Base-by-base conservation (phyloP, 2,888 invertebrate species). In the Galerucella nymphaeae region DNA sequence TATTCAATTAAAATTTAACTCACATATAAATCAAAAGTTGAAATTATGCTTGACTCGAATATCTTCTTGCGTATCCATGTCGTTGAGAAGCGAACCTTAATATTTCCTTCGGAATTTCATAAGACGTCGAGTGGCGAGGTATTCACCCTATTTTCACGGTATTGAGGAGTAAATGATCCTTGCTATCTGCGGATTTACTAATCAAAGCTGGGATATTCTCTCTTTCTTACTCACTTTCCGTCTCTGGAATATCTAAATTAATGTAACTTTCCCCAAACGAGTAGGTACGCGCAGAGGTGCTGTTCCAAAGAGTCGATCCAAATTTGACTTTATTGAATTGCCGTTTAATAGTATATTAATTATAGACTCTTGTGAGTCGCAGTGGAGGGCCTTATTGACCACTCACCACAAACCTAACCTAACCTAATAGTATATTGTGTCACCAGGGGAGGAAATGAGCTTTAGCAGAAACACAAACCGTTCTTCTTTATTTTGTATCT, bases 101-200 rank as follows among this genome's bases (percentile, higher is more conserved):
- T 48, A 67, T 58, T 67, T 67, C 18, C 67, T 38, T 62, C 48
- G 13, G 38, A 59, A 67, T 59, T 66, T 67, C 59, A 45, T 67
- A 59, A 59, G 67, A 67, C 48, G 59, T 14, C 42, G 23, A 11
- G 59, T 59, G 55, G n/a, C n/a, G 38, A 42, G 61, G 42, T 62
- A 50, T 66, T 66, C 57, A 42, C 57, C 42, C 66, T 41, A 50
- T 65, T 53, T 65, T 65, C 65, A 53, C 53, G 53, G 65, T 16
- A 30, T 53, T 53, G 18, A 53, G 53, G 16, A 65, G 53, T 53
- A 65, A 65, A 65, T 65, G 65, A 65, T 65, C 55, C 65, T 8
- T 38, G 41, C 50, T 65, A 65, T 55, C 65, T 65, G 65, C 48
- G 65, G 65, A 65, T 65, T 65, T 65, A 53, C 53, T 53, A 16